Conservation (phyloP, 2,888 invertebrate species). For the Balanococcus diminutus region DNA sequence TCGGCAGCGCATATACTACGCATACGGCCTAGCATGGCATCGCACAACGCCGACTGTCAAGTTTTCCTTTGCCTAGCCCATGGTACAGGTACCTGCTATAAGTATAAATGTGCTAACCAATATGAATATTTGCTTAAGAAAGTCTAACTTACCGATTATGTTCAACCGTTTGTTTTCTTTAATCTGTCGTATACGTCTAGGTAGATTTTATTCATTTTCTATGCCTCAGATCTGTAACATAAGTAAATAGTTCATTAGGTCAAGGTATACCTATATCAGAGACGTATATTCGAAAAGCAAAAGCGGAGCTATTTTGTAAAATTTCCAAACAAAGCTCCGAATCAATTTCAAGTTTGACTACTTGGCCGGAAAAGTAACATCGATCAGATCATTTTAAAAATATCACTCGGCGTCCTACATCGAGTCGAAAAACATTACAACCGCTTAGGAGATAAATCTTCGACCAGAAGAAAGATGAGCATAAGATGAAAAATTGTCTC, state of each 20-base stretch:
- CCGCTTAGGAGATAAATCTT: background rate
- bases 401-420: background rate
- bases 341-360: no score
- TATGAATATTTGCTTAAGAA: background rate
- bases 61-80: background rate
- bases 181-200: constrained; percentile 21
- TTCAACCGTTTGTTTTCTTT: constrained; percentile 37
- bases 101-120: background rate
- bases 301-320: background rate
- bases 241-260: constrained; percentile 5
- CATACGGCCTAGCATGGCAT: background rate
- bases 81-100: background rate
- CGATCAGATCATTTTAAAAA: background rate
- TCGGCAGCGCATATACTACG: constrained; percentile 34
- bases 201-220: constrained; percentile 36
- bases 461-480: background rate
- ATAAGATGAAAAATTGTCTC: background rate
- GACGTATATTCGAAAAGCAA: background rate
- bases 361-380: background rate
- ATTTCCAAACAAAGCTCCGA: no score
- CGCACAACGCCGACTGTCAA: background rate
- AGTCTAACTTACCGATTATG: constrained; percentile 33
- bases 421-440: background rate
- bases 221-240: constrained; percentile 18
- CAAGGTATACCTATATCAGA: background rate